Percentiles rank a stretch among this genome's conserved stretches.
Conservation (phyloP, 2,888 invertebrate species). For the Rhabditoides inermis region DNA sequence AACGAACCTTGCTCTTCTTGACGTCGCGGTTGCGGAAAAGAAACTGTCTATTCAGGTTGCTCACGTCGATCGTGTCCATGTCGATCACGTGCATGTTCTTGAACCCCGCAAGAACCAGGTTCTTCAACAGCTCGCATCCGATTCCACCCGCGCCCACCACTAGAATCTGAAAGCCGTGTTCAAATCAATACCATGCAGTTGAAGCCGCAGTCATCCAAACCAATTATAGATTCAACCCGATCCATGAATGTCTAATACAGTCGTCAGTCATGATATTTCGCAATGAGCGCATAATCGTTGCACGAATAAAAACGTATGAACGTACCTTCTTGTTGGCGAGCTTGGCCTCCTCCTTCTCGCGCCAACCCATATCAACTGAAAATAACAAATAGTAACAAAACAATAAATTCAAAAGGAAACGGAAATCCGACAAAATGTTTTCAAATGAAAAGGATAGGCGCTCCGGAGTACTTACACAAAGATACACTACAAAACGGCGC, state of each 20-base stretch:
- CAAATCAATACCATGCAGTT: no score
- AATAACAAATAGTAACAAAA: no score
- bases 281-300: not conserved
- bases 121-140: conserved; percentile 95
- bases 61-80: conserved; percentile 96
- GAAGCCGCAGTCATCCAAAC: no score
- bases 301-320: not conserved
- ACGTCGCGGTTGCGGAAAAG: conserved; percentile 97
- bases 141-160: conserved; percentile 88
- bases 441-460: no score
- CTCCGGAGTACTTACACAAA: no score
- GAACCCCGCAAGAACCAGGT: conserved; percentile 88
- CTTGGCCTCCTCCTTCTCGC: conserved; percentile 7
- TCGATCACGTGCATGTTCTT: conserved; percentile 93
- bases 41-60: conserved; percentile 96
- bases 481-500: no score
- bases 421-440: no score
- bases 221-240: no score
- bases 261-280: no score
- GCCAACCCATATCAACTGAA: conserved; percentile 19
- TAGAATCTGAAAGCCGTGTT: conserved; percentile 51
- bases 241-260: no score
- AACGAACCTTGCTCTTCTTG: conserved; percentile 76
- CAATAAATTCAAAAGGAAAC: no score
- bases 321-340: conserved; percentile 10